Conservation (phyloP, 2,113 vertebrate genomes). For the Ploceus nigricollis region DNA sequence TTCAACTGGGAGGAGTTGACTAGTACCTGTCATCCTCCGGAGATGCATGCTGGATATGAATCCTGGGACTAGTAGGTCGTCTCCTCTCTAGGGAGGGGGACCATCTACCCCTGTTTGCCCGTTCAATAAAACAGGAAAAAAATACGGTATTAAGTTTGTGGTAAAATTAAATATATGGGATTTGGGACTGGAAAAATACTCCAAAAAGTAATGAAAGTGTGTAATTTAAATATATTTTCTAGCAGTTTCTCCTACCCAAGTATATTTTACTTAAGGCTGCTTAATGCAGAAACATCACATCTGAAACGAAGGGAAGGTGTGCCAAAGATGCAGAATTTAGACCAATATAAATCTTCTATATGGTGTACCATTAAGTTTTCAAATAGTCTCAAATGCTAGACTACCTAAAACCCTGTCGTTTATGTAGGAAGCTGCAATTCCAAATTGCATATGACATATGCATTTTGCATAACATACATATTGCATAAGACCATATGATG, state of each 20-base stretch:
- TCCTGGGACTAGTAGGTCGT: constrained; percentile 95
- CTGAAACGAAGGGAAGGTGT: not conserved
- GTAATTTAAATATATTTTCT: not conserved
- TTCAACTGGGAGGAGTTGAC: constrained; percentile 74
- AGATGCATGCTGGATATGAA: constrained; percentile 97
- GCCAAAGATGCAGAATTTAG: not conserved
- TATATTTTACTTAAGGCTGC: not conserved
- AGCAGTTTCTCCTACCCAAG: not conserved
- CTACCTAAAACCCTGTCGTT: not conserved
- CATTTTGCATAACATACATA: no score
- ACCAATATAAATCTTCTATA: not conserved
- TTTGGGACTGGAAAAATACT: constrained; percentile 70
- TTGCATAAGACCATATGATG: no score
- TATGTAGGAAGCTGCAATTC: not conserved
- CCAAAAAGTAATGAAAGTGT: constrained; percentile 48
- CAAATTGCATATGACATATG: no score
- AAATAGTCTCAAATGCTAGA: not conserved
- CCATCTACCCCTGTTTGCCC: constrained; percentile 82
- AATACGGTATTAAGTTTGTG: constrained; percentile 74
- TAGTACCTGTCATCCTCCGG: constrained; percentile 97
- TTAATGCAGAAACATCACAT: not conserved
- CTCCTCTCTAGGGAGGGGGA: constrained; percentile 93
- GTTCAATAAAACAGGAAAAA: constrained; percentile 79
- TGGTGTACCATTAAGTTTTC: not conserved
- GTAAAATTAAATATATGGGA: constrained; percentile 59